Base-by-base conservation (phyloP, 1,140 invertebrate genomes). In the Heliconius nattereri region DNA sequence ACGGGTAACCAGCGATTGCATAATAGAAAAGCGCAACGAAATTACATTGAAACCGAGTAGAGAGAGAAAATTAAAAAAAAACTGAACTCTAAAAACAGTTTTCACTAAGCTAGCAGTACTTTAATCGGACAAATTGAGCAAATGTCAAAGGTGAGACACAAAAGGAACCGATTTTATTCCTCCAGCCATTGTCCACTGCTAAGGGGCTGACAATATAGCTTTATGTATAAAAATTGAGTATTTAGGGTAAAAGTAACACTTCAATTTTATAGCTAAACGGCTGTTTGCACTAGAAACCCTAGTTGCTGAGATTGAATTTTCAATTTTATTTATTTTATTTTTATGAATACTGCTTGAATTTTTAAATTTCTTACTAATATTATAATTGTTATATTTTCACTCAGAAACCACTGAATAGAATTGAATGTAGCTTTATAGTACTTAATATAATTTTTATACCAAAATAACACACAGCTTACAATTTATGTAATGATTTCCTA, bases 121-220 rank as follows among this genome's bases (percentile, higher is more conserved):
- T 80, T 74, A 80, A 77, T 74, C 75, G 71, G 57, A 77, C 71
- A 77, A 80, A 80, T 74, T 77, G 79, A 74, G 23, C 71, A 80
- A 80, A 80, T 73, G 79, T 80, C 79, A 80, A 80, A 66, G 79
- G 75, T 77, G 75, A 54, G 52, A 54, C 71, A 77, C 66, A 80
- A 80, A 32, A 77, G 75, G 79, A 60, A n/a, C 71, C 79, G 57
- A 80, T 80, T 80, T 80, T 80, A 74, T 80, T 80, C 23, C 79
- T 70, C 20, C 37, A 77, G 3, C 75, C 74, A 77, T 77, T 77
- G 78, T 79, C 60, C 72, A 66, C 19, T 70, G 73, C 45, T 71
- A 52, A 60, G 49, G 35, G 74, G 13, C 35, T 26, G 40, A 73
- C 74, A 76, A 76, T 76, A 72, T 19, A 35, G 70, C 23, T 57